phyloP scores from a whole-genome alignment of 2,113 vertebrate genomes.

The Pyxicephalus adspersus region DNA sequence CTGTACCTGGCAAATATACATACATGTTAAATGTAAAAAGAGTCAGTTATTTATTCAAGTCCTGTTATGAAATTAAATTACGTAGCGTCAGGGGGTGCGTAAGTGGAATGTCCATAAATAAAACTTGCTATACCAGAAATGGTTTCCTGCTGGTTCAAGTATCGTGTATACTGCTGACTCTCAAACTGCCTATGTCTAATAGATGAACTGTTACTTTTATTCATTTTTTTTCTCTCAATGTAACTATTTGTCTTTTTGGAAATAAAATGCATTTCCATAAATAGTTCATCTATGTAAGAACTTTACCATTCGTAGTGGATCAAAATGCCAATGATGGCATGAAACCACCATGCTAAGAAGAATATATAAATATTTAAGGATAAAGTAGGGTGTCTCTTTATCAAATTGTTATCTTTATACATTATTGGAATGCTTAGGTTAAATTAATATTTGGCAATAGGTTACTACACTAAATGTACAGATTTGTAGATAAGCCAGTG shows the following conservation, averaged over 20 bases:
- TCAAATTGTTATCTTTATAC: too few species aligned
- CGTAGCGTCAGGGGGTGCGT: constrained; percentile 32
- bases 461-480: too few species aligned
- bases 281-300: constrained; percentile 4
- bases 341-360: background rate
- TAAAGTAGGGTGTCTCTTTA: too few species aligned
- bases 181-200: constrained; percentile 22
- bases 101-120: constrained; percentile 53
- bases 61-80: constrained; percentile 53
- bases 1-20: constrained; percentile 29
- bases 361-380: too few species aligned
- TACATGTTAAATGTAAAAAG: constrained; percentile 51
- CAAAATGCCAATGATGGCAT: background rate
- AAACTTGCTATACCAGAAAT: constrained; percentile 25
- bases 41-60: constrained; percentile 39
- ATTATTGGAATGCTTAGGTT: too few species aligned
- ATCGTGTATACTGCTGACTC: constrained; percentile 32
- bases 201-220: constrained; percentile 32
- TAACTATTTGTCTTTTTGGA: constrained; percentile 35
- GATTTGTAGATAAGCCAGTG: too few species aligned
- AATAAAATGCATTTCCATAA: constrained; percentile 15
- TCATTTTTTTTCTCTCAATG: background rate
- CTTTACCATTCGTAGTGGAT: too few species aligned
- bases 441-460: too few species aligned
- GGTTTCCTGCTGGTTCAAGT: constrained; percentile 41